A percentile compares a stretch with the other conserved stretches of the same genome.
Conservation (phyloP, 2,113 vertebrate genomes). For the Saguinus imperator region DNA sequence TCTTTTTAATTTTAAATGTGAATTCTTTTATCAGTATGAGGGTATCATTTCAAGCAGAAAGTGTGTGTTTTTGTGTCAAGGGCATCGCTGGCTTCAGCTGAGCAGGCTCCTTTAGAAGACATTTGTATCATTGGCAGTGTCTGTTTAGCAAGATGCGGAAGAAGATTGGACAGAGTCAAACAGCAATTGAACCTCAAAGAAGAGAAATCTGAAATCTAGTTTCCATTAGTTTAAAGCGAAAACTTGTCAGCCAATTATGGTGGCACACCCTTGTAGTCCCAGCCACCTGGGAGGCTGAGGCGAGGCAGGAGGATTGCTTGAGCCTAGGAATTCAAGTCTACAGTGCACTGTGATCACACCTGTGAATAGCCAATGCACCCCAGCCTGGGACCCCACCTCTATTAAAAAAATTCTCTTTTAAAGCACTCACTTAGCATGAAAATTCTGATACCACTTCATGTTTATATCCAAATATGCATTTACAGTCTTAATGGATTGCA, state of each 20-base stretch:
- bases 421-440: not conserved
- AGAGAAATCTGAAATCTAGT: not conserved
- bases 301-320: not conserved
- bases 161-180: not conserved
- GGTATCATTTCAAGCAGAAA: slow-evolving; percentile 15
- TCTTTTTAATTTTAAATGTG: slow-evolving; percentile 8
- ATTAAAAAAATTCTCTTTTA: not conserved
- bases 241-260: not conserved
- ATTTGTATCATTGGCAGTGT: not conserved
- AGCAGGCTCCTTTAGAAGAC: not conserved
- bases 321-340: not conserved
- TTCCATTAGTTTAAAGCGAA: slow-evolving; percentile 7
- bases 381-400: not conserved
- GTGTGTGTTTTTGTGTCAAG: not conserved
- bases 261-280: not conserved
- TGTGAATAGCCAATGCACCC: not conserved
- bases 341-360: not conserved
- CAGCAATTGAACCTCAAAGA: not conserved
- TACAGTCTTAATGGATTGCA: not conserved
- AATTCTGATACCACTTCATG: not conserved
- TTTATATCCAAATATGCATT: not conserved
- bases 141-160: not conserved
- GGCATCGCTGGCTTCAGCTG: not conserved
- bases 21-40: not conserved
- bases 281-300: not conserved